Conservation (phyloP, 1,140 invertebrate species). For the Manduca sexta region DNA sequence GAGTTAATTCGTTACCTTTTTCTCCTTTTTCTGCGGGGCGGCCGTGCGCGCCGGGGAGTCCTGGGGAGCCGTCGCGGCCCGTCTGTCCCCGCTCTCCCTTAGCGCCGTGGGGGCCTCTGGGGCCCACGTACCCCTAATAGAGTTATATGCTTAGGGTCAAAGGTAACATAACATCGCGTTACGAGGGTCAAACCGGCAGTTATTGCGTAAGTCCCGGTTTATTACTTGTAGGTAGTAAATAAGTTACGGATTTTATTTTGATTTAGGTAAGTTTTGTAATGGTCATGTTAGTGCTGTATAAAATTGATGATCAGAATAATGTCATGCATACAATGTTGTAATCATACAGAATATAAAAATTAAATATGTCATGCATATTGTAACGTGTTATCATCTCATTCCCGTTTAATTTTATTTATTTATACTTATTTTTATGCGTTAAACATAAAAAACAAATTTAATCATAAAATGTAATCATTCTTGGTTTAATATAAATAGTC, state of each 20-base stretch:
- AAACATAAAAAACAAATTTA: no score
- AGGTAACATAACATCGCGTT: slow-evolving; percentile 49
- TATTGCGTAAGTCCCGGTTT: slow-evolving; percentile 40
- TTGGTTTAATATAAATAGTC: no score
- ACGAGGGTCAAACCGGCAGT: slow-evolving; percentile 57
- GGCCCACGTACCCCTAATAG: slow-evolving; percentile 58
- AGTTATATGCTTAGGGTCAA: slow-evolving; percentile 56
- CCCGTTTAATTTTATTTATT: no score
- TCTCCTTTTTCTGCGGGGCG: slow-evolving; percentile 73
- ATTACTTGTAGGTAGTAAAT: slow-evolving; percentile 36
- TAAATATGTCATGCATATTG: no score
- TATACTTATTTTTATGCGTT: no score
- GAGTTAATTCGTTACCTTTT: slow-evolving; percentile 69
- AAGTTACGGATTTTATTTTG: slow-evolving; percentile 37
- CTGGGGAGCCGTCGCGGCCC: slow-evolving; percentile 53
- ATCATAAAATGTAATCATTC: no score
- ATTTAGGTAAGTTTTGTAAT: slow-evolving; percentile 24
- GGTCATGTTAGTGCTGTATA: no score
- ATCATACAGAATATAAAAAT: no score
- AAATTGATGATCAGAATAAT: no score
- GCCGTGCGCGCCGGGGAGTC: slow-evolving; percentile 65
- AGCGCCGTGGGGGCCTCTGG: slow-evolving; percentile 55
- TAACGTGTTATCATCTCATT: no score
- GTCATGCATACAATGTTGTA: no score
- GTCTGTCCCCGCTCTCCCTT: slow-evolving; percentile 55